These are phyloP conservation scores for Drosophila rubida DNA, from an alignment of 2,888 invertebrate genomes.

Conservation along the genomic window DNA sequence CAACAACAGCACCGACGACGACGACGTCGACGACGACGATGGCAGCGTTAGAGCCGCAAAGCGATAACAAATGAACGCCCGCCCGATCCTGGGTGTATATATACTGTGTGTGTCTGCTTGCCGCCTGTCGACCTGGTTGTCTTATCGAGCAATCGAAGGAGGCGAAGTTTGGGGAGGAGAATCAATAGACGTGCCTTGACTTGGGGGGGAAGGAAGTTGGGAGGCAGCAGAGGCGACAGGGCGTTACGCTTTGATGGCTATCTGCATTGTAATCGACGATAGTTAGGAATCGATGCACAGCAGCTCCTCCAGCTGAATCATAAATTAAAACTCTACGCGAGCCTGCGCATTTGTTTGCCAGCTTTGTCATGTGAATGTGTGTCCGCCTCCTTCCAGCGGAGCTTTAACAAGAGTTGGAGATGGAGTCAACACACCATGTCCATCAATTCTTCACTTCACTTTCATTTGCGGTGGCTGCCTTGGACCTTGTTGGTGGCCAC, in stretches of 20 bases:
- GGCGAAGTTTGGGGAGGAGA: slow-evolving; percentile 2
- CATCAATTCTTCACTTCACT: slow-evolving; percentile 83
- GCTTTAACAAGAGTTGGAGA: slow-evolving; percentile 11
- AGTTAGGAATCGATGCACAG: slow-evolving; percentile 15
- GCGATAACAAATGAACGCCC: slow-evolving; percentile 46
- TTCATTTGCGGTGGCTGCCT: slow-evolving; percentile 65
- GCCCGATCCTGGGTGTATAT: slow-evolving; percentile 41
- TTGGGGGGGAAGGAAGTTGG: neutral
- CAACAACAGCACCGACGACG: slow-evolving; percentile 27
- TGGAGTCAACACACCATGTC: slow-evolving; percentile 60
- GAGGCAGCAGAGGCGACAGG: slow-evolving; percentile 41
- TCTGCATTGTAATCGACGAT: slow-evolving; percentile 51
- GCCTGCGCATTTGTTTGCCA: slow-evolving; percentile 64
- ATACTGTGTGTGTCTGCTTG: neutral
- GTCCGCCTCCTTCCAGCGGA: slow-evolving; percentile 51
- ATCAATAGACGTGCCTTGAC: slow-evolving; percentile 12
- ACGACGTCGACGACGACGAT: slow-evolving; percentile 29
- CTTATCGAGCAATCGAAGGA: slow-evolving; percentile 16
- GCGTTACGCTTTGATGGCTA: slow-evolving; percentile 72
- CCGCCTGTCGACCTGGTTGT: slow-evolving; percentile 15
- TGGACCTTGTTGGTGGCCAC: slow-evolving; percentile 28
- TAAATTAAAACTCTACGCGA: slow-evolving; percentile 60
- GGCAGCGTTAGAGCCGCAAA: slow-evolving; percentile 22
- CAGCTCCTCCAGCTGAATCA: slow-evolving; percentile 55
- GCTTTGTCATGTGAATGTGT: slow-evolving; percentile 67